Conservation (phyloP, 2,113 vertebrate species). For the Oreamnos americanus region DNA sequence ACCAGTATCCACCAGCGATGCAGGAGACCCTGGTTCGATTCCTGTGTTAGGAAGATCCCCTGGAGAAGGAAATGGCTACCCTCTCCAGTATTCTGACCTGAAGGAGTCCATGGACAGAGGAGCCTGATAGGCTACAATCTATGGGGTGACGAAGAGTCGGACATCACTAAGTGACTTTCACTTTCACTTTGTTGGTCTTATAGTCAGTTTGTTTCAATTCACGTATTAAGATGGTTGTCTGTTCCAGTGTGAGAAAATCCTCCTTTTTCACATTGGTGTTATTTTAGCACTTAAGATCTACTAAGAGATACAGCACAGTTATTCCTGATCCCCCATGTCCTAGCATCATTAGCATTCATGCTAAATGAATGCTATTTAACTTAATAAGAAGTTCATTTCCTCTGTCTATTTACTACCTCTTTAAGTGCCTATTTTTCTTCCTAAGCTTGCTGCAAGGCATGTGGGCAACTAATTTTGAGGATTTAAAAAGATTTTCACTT, state of each 20-base stretch:
- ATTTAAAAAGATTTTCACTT: slow-evolving; percentile 40
- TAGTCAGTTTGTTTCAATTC: not conserved
- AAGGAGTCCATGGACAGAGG: not conserved
- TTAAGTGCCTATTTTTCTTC: not conserved
- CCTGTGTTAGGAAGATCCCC: not conserved
- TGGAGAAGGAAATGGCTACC: not conserved
- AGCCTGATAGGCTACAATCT: not conserved
- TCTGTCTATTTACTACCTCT: not conserved
- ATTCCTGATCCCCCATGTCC: not conserved
- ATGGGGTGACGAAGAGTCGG: accelerated
- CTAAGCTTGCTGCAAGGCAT: not conserved
- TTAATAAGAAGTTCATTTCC: slow-evolving; percentile 29
- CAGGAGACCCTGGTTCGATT: not conserved
- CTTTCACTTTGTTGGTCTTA: not conserved
- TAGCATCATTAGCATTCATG: not conserved
- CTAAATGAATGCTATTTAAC: not conserved
- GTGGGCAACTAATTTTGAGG: not conserved
- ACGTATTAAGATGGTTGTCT: not conserved
- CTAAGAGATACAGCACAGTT: not conserved
- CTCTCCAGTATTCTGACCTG: not conserved
- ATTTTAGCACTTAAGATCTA: not conserved
- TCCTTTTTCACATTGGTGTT: not conserved
- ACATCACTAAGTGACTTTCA: not conserved
- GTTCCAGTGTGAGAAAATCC: not conserved
- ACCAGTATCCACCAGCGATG: not conserved